Conservation (phyloP, 2,888 invertebrate species). For the Phortica okadai region DNA sequence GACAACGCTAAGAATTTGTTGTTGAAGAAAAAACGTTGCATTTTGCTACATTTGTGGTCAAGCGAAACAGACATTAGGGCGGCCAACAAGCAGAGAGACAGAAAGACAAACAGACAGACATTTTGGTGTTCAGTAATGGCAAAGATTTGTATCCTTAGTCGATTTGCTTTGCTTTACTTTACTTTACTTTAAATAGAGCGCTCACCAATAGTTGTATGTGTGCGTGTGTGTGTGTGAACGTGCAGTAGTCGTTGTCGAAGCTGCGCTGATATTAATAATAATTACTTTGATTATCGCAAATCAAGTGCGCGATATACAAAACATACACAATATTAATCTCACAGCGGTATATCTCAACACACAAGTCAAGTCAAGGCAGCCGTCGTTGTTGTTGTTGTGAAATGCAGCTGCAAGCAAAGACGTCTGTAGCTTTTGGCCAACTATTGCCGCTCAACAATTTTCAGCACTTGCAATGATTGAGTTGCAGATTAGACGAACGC, state of each 20-base stretch:
- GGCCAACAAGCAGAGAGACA: background rate
- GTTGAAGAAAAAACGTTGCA: constrained; percentile 3
- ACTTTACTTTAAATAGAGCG: background rate
- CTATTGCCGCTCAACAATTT: constrained; percentile 9
- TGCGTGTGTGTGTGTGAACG: too few relatives aligned
- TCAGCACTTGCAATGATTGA: constrained; percentile 32
- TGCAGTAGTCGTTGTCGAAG: background rate
- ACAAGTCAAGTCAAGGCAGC: too few relatives aligned
- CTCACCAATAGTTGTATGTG: background rate
- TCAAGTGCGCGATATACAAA: constrained; percentile 32
- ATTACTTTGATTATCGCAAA: constrained; percentile 65
- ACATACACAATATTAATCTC: constrained; percentile 35
- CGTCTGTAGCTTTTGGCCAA: too few relatives aligned
- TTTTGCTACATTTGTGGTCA: background rate
- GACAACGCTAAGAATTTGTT: background rate
- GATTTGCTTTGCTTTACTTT: background rate
- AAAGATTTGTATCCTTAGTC: background rate
- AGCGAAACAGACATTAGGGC: constrained; percentile 3
- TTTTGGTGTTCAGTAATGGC: background rate
- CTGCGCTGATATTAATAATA: constrained; percentile 67
- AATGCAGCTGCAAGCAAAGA: too few relatives aligned
- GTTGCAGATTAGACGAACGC: constrained; percentile 34
- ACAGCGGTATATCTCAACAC: constrained; percentile 18
- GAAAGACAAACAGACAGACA: background rate
- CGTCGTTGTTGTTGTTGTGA: too few relatives aligned